Base-by-base conservation (phyloP, 2,797 vertebrate species). In the Darevskia mixta region DNA sequence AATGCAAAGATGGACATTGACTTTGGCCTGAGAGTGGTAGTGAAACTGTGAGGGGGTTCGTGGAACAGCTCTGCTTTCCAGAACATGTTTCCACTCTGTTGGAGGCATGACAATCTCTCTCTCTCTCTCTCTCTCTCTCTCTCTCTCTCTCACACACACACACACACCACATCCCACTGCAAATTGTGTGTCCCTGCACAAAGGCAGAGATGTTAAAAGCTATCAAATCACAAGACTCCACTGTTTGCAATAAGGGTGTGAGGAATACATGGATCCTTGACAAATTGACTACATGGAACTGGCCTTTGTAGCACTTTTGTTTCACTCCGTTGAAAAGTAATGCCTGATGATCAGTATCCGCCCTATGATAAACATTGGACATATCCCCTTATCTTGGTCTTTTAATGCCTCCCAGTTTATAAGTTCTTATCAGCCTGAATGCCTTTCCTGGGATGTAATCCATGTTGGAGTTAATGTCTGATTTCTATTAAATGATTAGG, bases 371-470 rank as follows among this genome's bases (percentile, higher is more conserved):
- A 67, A 38, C 32, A 38, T 73, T 83, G 9, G 15, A 20, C 25
- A 75, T 90, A 69, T 80, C 49, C 83, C 73, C 90, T 92, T 92
- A 86, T 93, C 83, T 90, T 49, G 86, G 89, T 82, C 79, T 88
- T 69, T 41, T 88, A 73, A 32, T 64, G 35, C 29, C 11, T 82
- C 11, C n/a, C 29, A 66, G 18, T 73, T 89, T 0, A 0, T 41
- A 91, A 82, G 67, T 84, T 61, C 18, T 91, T 3, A 73, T 86
- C 67, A 86, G 67, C 85, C 83, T 76, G 77, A 83, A 64, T 45
- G 83, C 82, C 55, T 75, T 82, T 92, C 86, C 58, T 91, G 82
- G 43, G 90, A 9, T 9, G 4, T 0, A 86, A 89, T 84, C 11
- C 43, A 73, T 86, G 90, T 29, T 87, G 80, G 89, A 77, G 13